Evolutionary conservation across 2,113 vertebrate genomes (phyloP), one percentile per base, ranked within the genome.

Genomic region (Myotis lucifugus): DNA sequence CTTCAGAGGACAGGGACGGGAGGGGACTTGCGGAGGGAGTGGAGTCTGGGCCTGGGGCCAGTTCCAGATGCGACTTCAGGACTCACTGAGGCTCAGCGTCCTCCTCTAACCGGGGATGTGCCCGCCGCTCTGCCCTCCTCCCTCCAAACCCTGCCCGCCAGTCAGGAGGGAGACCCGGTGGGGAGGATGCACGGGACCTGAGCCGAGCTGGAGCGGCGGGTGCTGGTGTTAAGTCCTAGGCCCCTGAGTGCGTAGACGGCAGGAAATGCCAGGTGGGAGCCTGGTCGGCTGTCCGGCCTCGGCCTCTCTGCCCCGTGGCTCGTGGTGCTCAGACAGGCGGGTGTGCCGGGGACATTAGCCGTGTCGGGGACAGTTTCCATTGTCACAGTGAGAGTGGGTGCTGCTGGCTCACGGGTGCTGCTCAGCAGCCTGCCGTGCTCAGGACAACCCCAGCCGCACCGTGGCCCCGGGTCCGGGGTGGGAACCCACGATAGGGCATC

Each of bases 191-290:
- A 4, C 0, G 23, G 64, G 8, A 0, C 27, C 1, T 0, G n/a
- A 32, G 42, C 73, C 15, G 0, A 9, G 42, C 40, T 0, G 0
- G 52, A 3, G 32, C 8, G 82, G 6, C n/a, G 7, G 34, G 15
- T 21, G 32, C 83, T 37, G 2, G 32, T 0, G 8, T 34, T 0
- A 12, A 6, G 64, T 12, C 69, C 40, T 3, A 0, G 8, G 17
- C 37, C 14, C 14, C 37, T 0, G 25, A 5, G 15, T 23, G 7
- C 0, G 17, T 27, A 27, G 40, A 18, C 2, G 0, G 9, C 0
- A 2, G 21, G 61, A 18, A 21, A 10, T 21, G n/a, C 5, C 7
- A 0, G 46, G 5, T 0, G 0, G 52, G 59, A 3, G 0, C 48
- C 5, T 6, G 52, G 27, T 4, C 0, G 5, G 37, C 11, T 0